Base-by-base conservation (phyloP, 2,113 vertebrate species). In the Caracal caracal region DNA sequence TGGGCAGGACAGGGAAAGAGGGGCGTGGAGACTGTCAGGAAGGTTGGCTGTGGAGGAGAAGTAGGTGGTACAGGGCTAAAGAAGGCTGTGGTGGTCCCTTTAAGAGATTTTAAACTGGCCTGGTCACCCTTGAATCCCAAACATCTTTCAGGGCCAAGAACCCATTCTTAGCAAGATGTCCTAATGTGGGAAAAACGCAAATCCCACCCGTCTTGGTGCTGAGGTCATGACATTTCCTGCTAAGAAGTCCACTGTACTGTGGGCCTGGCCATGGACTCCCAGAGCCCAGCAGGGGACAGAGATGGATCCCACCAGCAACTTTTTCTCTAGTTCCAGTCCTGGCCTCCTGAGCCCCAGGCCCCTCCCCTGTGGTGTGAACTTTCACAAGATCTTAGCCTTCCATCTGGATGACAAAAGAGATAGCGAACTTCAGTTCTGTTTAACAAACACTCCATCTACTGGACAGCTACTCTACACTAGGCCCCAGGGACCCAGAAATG, bases 131-230 rank as follows among this genome's bases (percentile, higher is more conserved):
- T 94, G 79, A 51, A 80, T 86, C 79, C 78, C 66, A 96, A 75
- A 93, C 81, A 75, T 96, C 68, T 94, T 92, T 94, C 95, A 83
- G 71, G 75, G 73, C 73, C 93, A 95, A 40, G 61, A 96, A 89
- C 73, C 16, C 93, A 53, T 97, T 95, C 96, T 97, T 85, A 96
- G 75, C 73, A 93, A 97, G 40, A 97, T 96, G 73, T 98, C 81
- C 82, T 97, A 78, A 97, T 96, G 96, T 97, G 97, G 96, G 96
- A 98, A 98, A 97, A 96, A 97, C 33, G 53, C 82, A 37, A 80
- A 78, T 85, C 94, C 20, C 6, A 9, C 70, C 88, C 9, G 30
- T 96, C 47, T 96, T 93, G 85, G 92, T 96, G 82, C 88, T 49
- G n/a, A 93, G 91, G 96, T 97, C 94, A 86, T 96, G 96, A 80